Conservation (phyloP, 1,140 invertebrate genomes). For the Anastrepha ludens region DNA sequence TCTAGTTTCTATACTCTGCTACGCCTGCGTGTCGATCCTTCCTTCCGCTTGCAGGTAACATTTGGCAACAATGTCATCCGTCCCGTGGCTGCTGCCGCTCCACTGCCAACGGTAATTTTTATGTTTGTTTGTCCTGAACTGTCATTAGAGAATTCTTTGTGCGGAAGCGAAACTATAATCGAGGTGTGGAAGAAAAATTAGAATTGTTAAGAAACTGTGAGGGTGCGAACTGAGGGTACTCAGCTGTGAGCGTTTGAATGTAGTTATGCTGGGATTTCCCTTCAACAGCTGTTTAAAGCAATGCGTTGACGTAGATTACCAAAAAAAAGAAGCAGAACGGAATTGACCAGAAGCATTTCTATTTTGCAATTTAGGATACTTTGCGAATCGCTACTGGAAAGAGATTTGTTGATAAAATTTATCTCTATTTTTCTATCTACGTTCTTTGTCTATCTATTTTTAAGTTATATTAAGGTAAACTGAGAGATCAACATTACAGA, state of each 20-base stretch:
- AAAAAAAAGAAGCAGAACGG: background rate
- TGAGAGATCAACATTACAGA: no score
- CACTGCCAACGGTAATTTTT: background rate
- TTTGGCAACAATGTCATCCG: background rate
- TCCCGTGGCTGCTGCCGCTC: background rate
- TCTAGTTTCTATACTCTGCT: background rate
- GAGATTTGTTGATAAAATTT: background rate
- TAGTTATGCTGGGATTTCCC: background rate
- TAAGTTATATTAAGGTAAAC: no score
- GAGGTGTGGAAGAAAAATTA: slow-evolving; percentile 7
- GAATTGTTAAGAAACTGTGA: background rate
- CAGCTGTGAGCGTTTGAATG: background rate
- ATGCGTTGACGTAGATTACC: no score
- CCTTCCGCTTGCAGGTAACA: slow-evolving; percentile 29
- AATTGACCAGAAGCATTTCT: background rate
- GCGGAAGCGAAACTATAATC: background rate
- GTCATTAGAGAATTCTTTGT: slow-evolving; percentile 4
- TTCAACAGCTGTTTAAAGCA: background rate
- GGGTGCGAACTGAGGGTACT: background rate
- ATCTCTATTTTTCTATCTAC: no score
- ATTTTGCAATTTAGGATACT: background rate
- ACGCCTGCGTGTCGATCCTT: background rate
- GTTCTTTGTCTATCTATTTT: no score
- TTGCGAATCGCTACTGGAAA: background rate
- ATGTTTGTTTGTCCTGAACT: slow-evolving; percentile 17